phyloP scores from a whole-genome alignment of 64 coral and sea anemone genomes.

The Dendrophyllia cribrosa region DNA sequence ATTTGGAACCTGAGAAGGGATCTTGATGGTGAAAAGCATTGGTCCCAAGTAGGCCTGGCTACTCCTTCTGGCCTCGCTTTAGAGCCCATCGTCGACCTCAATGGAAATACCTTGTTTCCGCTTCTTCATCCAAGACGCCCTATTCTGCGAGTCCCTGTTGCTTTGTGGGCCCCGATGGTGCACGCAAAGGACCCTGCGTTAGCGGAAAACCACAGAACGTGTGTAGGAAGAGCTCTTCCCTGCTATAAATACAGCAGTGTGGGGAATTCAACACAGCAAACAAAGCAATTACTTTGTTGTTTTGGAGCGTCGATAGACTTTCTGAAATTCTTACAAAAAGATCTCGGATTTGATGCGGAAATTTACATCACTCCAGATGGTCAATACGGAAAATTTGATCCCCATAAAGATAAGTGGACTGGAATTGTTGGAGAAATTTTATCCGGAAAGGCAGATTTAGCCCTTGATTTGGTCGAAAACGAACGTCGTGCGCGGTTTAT shows the following conservation, averaged over 20 bases:
- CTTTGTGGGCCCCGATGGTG: slow-evolving; percentile 24
- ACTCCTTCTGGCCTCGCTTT: slow-evolving; percentile 57
- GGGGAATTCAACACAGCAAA: not conserved
- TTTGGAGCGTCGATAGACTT: slow-evolving; percentile 66
- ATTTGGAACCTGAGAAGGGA: slow-evolving; percentile 40
- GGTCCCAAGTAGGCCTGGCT: slow-evolving; percentile 23
- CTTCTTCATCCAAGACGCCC: not conserved
- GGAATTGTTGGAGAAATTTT: slow-evolving; percentile 51
- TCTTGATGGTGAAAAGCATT: slow-evolving; percentile 27
- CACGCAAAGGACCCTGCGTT: not conserved
- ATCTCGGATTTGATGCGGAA: slow-evolving; percentile 42
- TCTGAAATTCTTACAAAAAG: slow-evolving; percentile 51
- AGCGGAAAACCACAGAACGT: not conserved
- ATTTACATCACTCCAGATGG: slow-evolving; percentile 64
- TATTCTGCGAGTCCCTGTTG: slow-evolving; percentile 52
- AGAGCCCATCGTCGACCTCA: slow-evolving; percentile 13
- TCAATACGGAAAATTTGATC: slow-evolving; percentile 35
- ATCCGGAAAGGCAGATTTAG: slow-evolving; percentile 39
- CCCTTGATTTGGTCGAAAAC: not conserved
- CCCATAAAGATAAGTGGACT: slow-evolving; percentile 9
- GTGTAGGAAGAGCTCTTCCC: slow-evolving; percentile 1
- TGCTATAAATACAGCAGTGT: not conserved
- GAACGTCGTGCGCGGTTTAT: not conserved
- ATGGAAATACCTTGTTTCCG: slow-evolving; percentile 11
- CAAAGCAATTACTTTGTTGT: slow-evolving; percentile 38